Evolutionary conservation across 1,140 invertebrate genomes (phyloP), one percentile per base, ranked within the genome.

Genomic region (Papilio xuthus): DNA sequence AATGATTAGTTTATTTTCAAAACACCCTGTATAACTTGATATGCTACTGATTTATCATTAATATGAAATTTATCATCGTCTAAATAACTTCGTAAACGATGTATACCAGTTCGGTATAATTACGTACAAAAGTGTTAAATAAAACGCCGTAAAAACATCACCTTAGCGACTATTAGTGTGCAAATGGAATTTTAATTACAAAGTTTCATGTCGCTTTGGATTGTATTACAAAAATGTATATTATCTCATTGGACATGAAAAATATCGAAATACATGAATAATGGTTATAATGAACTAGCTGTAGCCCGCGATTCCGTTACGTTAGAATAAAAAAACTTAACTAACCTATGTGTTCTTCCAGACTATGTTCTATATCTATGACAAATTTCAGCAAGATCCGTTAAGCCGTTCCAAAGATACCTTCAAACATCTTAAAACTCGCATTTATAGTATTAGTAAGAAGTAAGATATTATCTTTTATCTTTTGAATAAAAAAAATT

Each of bases 161-260:
- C 37, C 77, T 75, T 79, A 82, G 41, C 37, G 78, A 81, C 84
- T 81, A 72, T 18, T 73, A 60, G 72, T 75, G 77, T 15, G 67
- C 76, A 85, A 86, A 86, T 85, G 81, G 80, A 79, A 80, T 83
- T 86, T 84, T 86, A 86, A 86, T 86, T 82, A 78, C 80, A 23
- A 79, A 76, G 72, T 80, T 79, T 75, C 53, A 63, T 75, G 44
- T 56, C 47, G 28, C 20, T 69, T 78, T 75, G 53, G 71, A 67
- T 74, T 10, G 18, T 53, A 78, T 74, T 70, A 78, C 44, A 60
- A 77, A 71, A 75, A 81, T 78, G 13, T 77, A 72, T 72, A 20
- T 47, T 47, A 72, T 41, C 56, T 60, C 20, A 60, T 60, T 0
- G 23, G 26, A 12, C 56, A 26, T 26, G 10, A 13, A 28, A 63